Conservation (phyloP, 2,888 invertebrate species). For the Drepana falcataria region DNA sequence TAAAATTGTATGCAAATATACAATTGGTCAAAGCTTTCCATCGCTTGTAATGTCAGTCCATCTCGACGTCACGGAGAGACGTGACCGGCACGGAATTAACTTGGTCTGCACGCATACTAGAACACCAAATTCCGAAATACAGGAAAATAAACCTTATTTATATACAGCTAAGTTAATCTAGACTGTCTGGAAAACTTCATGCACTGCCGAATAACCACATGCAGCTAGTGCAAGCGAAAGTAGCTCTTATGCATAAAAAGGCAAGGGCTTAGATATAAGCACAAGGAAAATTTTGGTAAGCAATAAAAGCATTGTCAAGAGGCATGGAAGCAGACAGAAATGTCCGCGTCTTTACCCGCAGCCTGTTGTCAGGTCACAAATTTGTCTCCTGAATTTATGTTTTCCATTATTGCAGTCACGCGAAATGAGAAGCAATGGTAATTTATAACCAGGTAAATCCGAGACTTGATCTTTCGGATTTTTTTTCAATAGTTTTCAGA, state of each 20-base stretch:
- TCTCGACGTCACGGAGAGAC: slow-evolving; percentile 49
- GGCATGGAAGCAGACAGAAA: slow-evolving; percentile 49
- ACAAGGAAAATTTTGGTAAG: slow-evolving; percentile 19
- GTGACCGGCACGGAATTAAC: slow-evolving; percentile 64
- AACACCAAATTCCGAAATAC: slow-evolving; percentile 13
- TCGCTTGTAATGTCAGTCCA: slow-evolving; percentile 51
- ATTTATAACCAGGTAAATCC: slow-evolving; percentile 29
- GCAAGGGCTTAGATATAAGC: slow-evolving; percentile 13
- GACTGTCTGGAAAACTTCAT: slow-evolving; percentile 10
- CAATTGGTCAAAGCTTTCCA: slow-evolving; percentile 8
- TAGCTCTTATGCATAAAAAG: slow-evolving; percentile 16
- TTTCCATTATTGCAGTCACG: slow-evolving; percentile 56
- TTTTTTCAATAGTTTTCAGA: slow-evolving; percentile 9
- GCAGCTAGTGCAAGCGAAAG: slow-evolving; percentile 20
- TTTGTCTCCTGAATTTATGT: slow-evolving; percentile 70
- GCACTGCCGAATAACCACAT: slow-evolving; percentile 17
- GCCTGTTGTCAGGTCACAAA: slow-evolving; percentile 50
- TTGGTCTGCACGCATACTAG: slow-evolving; percentile 37
- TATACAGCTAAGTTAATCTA: neutral
- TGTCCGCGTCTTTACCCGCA: slow-evolving; percentile 53
- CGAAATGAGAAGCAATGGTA: slow-evolving; percentile 41
- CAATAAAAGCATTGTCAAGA: slow-evolving; percentile 57
- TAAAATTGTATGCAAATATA: slow-evolving; percentile 4
- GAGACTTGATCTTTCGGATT: slow-evolving; percentile 6
- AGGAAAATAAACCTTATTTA: slow-evolving; percentile 8